A percentile compares a stretch with the other conserved stretches of the same genome.
These are phyloP conservation scores for Meliscaeva auricollis DNA, from an alignment of 2,888 invertebrate genomes.

Conservation along the genomic window DNA sequence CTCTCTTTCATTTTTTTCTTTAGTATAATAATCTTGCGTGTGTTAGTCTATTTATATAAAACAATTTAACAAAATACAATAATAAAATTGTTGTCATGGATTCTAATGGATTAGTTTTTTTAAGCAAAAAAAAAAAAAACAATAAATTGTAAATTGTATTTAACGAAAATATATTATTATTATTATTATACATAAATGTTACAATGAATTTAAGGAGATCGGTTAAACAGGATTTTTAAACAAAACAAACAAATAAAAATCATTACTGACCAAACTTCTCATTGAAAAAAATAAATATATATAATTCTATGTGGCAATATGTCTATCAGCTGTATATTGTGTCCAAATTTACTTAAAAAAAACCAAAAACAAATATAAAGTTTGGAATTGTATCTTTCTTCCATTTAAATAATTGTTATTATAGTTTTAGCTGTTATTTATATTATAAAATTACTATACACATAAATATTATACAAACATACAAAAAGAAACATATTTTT, in stretches of 20 bases:
- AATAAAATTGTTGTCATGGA: slow-evolving; percentile 54
- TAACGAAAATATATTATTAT: slow-evolving; percentile 48
- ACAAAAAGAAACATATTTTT: slow-evolving; percentile 60
- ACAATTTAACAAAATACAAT: slow-evolving; percentile 48
- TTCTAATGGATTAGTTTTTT: slow-evolving; percentile 56
- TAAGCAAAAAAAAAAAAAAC: slow-evolving; percentile 37
- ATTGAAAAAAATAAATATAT: slow-evolving; percentile 20
- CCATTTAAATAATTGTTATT: slow-evolving; percentile 76
- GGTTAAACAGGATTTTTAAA: slow-evolving; percentile 60
- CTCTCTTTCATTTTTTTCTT: slow-evolving; percentile 51
- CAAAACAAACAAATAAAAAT: slow-evolving; percentile 16
- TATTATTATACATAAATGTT: slow-evolving; percentile 32
- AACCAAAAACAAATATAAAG: slow-evolving; percentile 24
- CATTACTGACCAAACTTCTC: slow-evolving; percentile 28
- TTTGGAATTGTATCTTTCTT: slow-evolving; percentile 72
- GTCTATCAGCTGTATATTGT: slow-evolving; percentile 61
- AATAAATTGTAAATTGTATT: slow-evolving; percentile 65
- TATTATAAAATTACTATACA: slow-evolving; percentile 70
- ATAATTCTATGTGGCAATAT: slow-evolving; percentile 42
- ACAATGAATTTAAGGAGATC: slow-evolving; percentile 50
- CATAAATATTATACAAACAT: slow-evolving; percentile 52
- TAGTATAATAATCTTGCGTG: slow-evolving; percentile 58
- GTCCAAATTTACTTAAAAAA: slow-evolving; percentile 48
- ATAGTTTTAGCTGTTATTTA: slow-evolving; percentile 76
- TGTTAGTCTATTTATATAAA: slow-evolving; percentile 65